Percentiles rank a stretch among this genome's conserved stretches.
phyloP scores from a whole-genome alignment of 2,797 vertebrate genomes.

The Phrynocephalus vlangalii region DNA sequence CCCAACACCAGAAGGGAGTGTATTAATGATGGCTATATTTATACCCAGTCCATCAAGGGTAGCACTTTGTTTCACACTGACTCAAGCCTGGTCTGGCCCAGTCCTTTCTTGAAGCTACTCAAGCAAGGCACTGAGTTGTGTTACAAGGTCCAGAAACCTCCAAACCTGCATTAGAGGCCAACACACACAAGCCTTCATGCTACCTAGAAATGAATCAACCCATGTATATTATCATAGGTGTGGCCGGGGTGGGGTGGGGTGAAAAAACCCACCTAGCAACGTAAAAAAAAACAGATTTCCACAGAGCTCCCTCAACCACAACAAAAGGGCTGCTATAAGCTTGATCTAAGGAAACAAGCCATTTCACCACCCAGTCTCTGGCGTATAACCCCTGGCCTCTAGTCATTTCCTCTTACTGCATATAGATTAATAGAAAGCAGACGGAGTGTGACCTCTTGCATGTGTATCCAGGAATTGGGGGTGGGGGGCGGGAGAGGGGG shows the following conservation, averaged over 20 bases:
- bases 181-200: neutral
- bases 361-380: conserved; percentile 1
- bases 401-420: conserved; percentile 14
- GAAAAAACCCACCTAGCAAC: neutral
- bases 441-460: neutral
- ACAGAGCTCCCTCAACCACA: neutral
- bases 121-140: conserved; percentile 14
- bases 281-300: neutral
- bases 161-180: neutral
- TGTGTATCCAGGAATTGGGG: neutral
- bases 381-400: neutral
- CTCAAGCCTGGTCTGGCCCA: neutral
- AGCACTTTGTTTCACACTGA: conserved; percentile 1
- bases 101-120: neutral
- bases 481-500: neutral
- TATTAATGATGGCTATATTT: neutral
- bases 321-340: neutral
- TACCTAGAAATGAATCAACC: neutral
- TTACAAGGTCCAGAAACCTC: neutral
- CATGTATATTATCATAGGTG: neutral
- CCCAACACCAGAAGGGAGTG: neutral
- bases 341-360: conserved; percentile 6
- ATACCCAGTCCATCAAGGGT: neutral
- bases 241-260: neutral
- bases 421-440: conserved; percentile 30